Evolutionary conservation across 2,797 vertebrate genomes (phyloP), one percentile per base, ranked within the genome.

Genomic region (Chlorospingus semifuscus): DNA sequence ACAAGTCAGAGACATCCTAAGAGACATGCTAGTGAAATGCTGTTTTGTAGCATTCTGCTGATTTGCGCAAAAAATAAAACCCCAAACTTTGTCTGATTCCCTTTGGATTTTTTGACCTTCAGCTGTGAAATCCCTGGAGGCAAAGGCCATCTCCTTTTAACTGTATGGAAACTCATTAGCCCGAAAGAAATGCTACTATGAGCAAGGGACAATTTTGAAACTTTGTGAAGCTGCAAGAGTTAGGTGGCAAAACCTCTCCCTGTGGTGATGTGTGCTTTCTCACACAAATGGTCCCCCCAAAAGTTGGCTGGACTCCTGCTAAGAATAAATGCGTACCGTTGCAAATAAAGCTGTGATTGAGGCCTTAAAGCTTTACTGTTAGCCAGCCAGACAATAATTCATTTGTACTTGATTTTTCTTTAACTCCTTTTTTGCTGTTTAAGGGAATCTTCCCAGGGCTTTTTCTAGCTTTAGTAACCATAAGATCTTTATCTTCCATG

Each of bases 341-440:
- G 59, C 83, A 92, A 91, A 92, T 63, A 91, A 93, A 83, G 32
- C 66, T 87, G 60, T 2, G 12, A 89, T 37, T 27, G 6, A 87
- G 87, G 71, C 81, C 56, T 91, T 90, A 79, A 90, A 91, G 47
- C 42, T 88, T 91, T 79, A 42, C 72, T 63, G 26, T 84, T 92
- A 82, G n/a, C 46, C 70, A 83, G 79, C 8, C 72, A 93, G 87
- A 59, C 72, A 94, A 36, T 91, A 93, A 91, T 83, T 92, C 57
- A 90, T 93, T 94, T 93, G 50, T 90, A 56, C 41, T 88, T 83
- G 70, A 83, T 79, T 91, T 90, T 90, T 92, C 85, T 75, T 94
- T 95, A 93, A 94, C 92, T 93, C 87, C 26, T 93, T 90, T 96
- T 87, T 52, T 83, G 61, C 87, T 89, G 46, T 70, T 93, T 77